Base-by-base conservation (phyloP, 2,797 vertebrate species). In the Danionella dracula region DNA sequence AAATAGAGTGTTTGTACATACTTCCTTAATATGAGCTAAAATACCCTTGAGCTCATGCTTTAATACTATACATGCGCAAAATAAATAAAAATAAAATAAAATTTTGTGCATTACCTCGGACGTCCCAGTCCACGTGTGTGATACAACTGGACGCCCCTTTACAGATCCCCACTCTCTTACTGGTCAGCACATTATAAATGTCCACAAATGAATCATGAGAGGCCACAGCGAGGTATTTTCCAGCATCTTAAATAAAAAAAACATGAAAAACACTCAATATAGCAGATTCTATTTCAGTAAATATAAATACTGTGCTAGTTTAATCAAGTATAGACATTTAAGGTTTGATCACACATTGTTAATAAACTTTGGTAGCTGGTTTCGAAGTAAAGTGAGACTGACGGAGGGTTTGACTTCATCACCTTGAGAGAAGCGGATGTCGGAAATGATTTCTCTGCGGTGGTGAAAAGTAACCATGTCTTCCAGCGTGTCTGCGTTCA, bases 381-480 rank as follows among this genome's bases (percentile, higher is more conserved):
- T n/a, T n/a, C n/a, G n/a, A n/a, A n/a, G n/a, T n/a, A n/a, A n/a
- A n/a, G n/a, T n/a, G n/a, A n/a, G n/a, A n/a, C n/a, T n/a, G n/a
- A n/a, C n/a, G n/a, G n/a, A n/a, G n/a, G n/a, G n/a, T n/a, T n/a
- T n/a, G n/a, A n/a, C n/a, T n/a, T n/a, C n/a, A n/a, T 68, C 72
- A 98, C 96, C 96, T 90, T 89, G 92, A 64, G 95, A 98, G 82
- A 99, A 98, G 68, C 93, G 91, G 37, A 99, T 92, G 69, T 99
- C 96, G 0, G 95, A 93, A 77, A 99, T 97, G 86, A 94, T 93
- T 81, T 97, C 94, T 76, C 88, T 93, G 77, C 96, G 91, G 86
- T 99, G 96, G 80, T 99, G 96, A 76, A 99, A 98, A 58, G 93
- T 93, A 68, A 98, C 93, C 93, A 98, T 96, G 84, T 99, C 96